These are phyloP conservation scores for Megaceryle maxima DNA, from an alignment of 2,113 vertebrate species.

Conservation along the genomic window DNA sequence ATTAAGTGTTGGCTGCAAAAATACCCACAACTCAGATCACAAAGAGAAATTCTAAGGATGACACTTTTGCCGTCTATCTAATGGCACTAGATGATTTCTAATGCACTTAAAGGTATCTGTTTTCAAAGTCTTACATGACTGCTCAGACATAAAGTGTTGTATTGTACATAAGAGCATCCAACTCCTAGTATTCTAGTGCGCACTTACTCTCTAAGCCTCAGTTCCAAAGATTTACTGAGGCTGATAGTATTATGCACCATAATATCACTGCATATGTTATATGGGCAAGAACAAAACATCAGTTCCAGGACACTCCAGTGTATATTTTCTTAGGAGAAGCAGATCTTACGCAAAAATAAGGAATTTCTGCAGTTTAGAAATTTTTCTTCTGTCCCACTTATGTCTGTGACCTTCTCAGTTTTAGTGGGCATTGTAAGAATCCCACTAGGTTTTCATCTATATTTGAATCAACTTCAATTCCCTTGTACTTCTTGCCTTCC, in stretches of 20 bases:
- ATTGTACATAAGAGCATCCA: neutral
- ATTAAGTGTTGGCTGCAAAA: neutral
- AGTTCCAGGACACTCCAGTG: neutral
- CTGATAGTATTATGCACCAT: neutral
- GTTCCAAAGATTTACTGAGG: neutral
- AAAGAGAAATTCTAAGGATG: neutral
- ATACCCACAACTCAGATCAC: neutral
- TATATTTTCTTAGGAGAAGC: neutral
- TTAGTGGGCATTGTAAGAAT: neutral
- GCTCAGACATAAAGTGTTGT: neutral
- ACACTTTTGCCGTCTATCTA: neutral
- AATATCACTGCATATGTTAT: neutral
- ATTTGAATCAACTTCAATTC: neutral
- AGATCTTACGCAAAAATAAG: neutral
- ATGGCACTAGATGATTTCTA: neutral
- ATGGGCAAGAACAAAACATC: neutral
- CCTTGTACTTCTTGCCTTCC: neutral
- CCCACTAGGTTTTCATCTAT: neutral
- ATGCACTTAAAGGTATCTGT: neutral
- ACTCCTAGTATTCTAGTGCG: neutral
- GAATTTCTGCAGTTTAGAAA: neutral
- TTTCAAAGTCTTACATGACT: neutral
- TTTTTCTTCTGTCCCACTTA: neutral
- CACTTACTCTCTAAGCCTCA: neutral
- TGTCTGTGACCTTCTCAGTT: neutral